These are phyloP conservation scores for Connochaetes taurinus DNA, from an alignment of 2,113 vertebrate species.

Conservation along the genomic window DNA sequence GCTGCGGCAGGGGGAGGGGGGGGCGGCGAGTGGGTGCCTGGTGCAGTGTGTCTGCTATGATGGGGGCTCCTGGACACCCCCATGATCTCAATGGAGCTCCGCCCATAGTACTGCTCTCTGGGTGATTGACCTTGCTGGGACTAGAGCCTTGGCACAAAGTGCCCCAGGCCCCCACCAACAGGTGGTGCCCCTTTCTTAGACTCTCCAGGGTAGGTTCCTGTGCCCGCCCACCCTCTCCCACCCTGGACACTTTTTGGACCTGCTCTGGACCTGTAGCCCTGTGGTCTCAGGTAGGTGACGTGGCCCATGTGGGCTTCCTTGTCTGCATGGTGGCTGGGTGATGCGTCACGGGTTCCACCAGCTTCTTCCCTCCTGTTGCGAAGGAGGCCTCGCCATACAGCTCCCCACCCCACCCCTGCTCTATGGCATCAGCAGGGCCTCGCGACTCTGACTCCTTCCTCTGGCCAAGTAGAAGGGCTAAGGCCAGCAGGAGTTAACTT, in stretches of 20 bases:
- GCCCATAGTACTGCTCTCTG: rapidly evolving
- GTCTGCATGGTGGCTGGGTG: background rate
- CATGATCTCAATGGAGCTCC: background rate
- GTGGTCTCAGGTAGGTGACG: background rate
- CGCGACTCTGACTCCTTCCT: background rate
- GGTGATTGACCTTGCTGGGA: background rate
- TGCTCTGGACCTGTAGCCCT: background rate
- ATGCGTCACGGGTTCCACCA: background rate
- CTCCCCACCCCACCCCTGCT: too few species aligned
- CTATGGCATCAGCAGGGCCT: rapidly evolving
- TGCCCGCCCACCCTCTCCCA: rapidly evolving
- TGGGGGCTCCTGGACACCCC: too few species aligned
- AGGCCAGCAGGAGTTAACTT: background rate
- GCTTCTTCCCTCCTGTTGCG: rapidly evolving
- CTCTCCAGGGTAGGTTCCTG: background rate
- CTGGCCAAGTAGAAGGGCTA: too few species aligned
- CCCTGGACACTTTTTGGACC: background rate
- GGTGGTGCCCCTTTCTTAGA: background rate
- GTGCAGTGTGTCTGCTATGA: rapidly evolving
- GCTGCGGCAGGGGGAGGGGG: rapidly evolving
- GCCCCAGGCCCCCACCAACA: background rate
- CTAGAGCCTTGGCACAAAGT: background rate
- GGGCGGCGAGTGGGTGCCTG: background rate
- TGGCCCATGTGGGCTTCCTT: background rate
- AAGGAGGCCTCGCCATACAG: too few species aligned